A percentile compares a stretch with the other conserved stretches of the same genome.
Conservation (phyloP, 2,797 vertebrate genomes). For the Chelonia mydas region DNA sequence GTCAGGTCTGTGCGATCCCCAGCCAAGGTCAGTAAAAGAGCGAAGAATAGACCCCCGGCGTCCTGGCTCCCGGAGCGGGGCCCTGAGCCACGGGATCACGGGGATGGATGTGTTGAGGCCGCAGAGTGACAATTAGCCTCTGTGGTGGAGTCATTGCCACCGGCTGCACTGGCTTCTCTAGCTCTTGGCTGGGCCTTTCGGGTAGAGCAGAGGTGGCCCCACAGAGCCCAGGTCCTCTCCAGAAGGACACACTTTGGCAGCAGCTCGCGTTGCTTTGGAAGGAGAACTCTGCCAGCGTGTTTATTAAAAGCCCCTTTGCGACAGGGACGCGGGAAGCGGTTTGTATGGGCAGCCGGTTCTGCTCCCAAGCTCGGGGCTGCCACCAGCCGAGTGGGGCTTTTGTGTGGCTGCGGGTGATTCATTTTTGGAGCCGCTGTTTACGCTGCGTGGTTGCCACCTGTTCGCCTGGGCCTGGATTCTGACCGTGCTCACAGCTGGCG, state of each 20-base stretch:
- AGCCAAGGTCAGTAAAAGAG: not conserved
- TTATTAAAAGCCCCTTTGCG: not conserved
- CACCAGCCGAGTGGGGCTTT: not conserved
- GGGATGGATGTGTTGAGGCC: not conserved
- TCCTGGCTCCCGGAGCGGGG: not conserved
- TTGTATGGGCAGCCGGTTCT: not conserved
- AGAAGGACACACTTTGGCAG: not conserved
- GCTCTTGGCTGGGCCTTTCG: no score
- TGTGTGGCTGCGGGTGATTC: not conserved
- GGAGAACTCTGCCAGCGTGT: fast-evolving
- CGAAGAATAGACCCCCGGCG: not conserved
- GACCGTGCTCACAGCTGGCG: not conserved
- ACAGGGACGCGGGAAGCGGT: not conserved
- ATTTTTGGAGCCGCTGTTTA: not conserved
- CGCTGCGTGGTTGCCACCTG: no score
- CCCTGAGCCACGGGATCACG: no score
- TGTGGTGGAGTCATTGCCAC: not conserved
- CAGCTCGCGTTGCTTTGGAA: not conserved
- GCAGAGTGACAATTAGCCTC: not conserved
- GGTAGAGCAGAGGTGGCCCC: no score
- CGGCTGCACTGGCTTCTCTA: no score
- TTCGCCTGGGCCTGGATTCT: not conserved
- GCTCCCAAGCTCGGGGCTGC: not conserved
- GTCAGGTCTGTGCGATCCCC: not conserved
- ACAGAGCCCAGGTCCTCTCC: not conserved